These are phyloP conservation scores for Labroides dimidiatus DNA, from an alignment of 2,797 vertebrate genomes.

Conservation along the genomic window DNA sequence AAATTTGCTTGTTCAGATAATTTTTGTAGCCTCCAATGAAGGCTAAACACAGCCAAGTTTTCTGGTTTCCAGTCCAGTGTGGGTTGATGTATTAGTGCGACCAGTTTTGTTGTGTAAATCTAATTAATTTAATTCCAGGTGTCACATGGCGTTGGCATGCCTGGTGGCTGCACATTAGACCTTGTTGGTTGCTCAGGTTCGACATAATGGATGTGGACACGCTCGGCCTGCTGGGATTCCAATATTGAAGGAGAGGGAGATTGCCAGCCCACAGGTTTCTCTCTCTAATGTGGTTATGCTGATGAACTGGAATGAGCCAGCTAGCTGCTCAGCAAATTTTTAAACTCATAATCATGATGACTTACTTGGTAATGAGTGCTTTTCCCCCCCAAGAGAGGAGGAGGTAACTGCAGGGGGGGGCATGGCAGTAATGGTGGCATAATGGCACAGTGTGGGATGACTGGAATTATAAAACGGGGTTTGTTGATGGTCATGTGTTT, in stretches of 20 bases:
- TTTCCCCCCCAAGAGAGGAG: slow-evolving; percentile 71
- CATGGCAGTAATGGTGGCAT: slow-evolving; percentile 53
- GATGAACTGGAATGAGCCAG: slow-evolving; percentile 79
- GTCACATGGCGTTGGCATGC: slow-evolving; percentile 66
- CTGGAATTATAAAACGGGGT: slow-evolving; percentile 40
- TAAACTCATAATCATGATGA: slow-evolving; percentile 83
- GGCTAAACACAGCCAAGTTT: slow-evolving; percentile 37
- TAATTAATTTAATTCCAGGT: slow-evolving; percentile 78
- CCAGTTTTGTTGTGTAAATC: slow-evolving; percentile 67
- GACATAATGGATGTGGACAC: slow-evolving; percentile 80
- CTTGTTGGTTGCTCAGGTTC: slow-evolving; percentile 71
- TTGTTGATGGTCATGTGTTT: slow-evolving; percentile 40
- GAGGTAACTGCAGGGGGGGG: slow-evolving; percentile 65
- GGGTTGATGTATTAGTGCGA: slow-evolving; percentile 67
- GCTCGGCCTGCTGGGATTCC: slow-evolving; percentile 75
- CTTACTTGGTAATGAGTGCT: slow-evolving; percentile 81
- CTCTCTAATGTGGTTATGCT: slow-evolving; percentile 83
- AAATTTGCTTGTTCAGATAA: slow-evolving; percentile 24
- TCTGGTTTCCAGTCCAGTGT: slow-evolving; percentile 49
- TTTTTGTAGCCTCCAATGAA: slow-evolving; percentile 2
- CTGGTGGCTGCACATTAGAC: slow-evolving; percentile 68
- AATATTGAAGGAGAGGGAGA: slow-evolving; percentile 75
- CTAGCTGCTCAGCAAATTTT: slow-evolving; percentile 81
- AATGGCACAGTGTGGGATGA: slow-evolving; percentile 56
- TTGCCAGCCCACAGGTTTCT: slow-evolving; percentile 80